Base-by-base conservation (phyloP, 2,113 vertebrate species). In the Seriola dumerili region DNA sequence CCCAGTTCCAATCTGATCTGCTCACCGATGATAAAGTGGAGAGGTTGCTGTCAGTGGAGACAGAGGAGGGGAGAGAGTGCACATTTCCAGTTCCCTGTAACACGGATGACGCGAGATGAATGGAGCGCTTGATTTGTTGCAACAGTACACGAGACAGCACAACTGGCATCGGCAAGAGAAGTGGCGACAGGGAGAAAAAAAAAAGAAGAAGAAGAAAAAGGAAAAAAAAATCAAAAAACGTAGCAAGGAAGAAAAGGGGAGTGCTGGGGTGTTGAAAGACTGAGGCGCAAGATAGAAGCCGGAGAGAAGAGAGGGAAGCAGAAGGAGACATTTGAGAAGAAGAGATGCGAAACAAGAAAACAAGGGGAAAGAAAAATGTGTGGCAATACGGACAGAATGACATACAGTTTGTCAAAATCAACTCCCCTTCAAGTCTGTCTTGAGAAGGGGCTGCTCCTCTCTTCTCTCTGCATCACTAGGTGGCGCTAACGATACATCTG, bases 401-500 rank as follows among this genome's bases (percentile, higher is more conserved):
- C 38, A 54, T 19, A 64, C 40, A 69, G 73, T 76, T 66, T 75
- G 72, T 85, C 79, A 76, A 73, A 86, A 84, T 80, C 25, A 62
- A 76, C 23, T 65, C 64, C 57, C 46, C 78, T 82, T 83, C 29
- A 16, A 61, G 64, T 52, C 52, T 66, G 8, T 59, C 21, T 72
- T 74, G 4, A 40, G 21, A 3, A 34, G 21, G 67, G 71, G 55
- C 16, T 32, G 32, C 36, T 23, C 50, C 46, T 77, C 48, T 85
- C 67, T 36, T 81, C 65, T 23, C 16, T 65, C 36, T 48, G 48
- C 40, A 69, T 93, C 95, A 92, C 92, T 93, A 93, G 94, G 94
- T 92, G 94, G 92, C 92, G 93, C 94, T 94, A 91, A 92, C 40
- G 86, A 92, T 85, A 87, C 93, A 91, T 92, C 89, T 91, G 89